phyloP scores from a whole-genome alignment of 2,888 invertebrate genomes.

The Pachycephus smyrnensis region DNA sequence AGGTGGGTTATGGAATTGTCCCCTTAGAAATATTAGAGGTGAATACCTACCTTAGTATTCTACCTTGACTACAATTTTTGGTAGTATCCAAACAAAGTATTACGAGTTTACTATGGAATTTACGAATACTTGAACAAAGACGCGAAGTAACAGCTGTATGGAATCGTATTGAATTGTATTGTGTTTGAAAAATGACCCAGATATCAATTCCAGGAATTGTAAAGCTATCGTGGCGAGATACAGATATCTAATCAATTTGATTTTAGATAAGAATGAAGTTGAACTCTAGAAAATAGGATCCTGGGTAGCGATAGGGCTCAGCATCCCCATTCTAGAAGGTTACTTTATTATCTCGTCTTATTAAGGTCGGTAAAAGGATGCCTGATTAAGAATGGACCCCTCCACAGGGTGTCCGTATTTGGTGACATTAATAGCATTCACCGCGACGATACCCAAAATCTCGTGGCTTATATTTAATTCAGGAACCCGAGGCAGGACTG shows the following conservation, averaged over 20 bases:
- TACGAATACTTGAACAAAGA: background rate
- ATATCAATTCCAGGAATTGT: background rate
- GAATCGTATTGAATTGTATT: background rate
- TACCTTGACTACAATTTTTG: background rate
- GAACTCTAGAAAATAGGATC: slow-evolving; percentile 19
- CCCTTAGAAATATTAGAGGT: background rate
- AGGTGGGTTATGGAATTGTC: too few species aligned
- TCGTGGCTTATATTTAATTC: slow-evolving; percentile 61
- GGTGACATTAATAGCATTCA: slow-evolving; percentile 59
- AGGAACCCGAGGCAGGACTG: slow-evolving; percentile 35
- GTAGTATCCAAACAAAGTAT: background rate
- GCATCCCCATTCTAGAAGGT: slow-evolving; percentile 26
- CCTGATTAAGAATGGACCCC: slow-evolving; percentile 61
- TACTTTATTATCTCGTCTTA: slow-evolving; percentile 44
- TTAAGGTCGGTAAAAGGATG: slow-evolving; percentile 29
- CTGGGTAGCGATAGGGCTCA: slow-evolving; percentile 37
- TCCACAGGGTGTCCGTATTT: slow-evolving; percentile 50
- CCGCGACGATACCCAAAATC: slow-evolving; percentile 32
- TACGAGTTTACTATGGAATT: background rate
- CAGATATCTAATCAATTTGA: background rate
- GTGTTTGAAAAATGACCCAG: background rate
- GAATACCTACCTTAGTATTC: background rate
- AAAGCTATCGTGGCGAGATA: background rate
- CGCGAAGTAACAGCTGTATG: background rate
- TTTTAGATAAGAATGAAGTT: background rate